Base-by-base conservation (phyloP, 2,888 invertebrate species). In the Margaritifera margaritifera region DNA sequence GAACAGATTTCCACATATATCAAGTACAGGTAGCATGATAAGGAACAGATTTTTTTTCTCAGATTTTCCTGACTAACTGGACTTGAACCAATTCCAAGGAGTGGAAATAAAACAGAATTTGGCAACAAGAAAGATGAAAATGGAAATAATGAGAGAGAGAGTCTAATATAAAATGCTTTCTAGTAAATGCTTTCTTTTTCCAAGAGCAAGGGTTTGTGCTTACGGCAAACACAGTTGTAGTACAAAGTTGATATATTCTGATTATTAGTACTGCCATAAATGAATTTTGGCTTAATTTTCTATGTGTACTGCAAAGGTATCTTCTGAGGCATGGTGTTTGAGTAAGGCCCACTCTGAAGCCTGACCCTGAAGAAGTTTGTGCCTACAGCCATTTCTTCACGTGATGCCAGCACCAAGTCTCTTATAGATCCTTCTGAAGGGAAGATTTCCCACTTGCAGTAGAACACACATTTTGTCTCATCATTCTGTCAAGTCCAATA, bases 331-430 rank as follows among this genome's bases (percentile, higher is more conserved):
- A 89, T 99, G 99, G 63, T 97, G 92, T 90, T 96, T 91, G 27
- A 92, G 85, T 19, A 93, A 91, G 0, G 98, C 98, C 97, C 98
- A 99, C 91, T 99, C 99, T 83, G 95, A 93, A 75, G 92, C 85
- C 80, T 87, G 91, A 5, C 91, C 92, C 80, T 92, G 91, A 6
- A 93, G 88, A 93, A 80, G 68, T 91, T 91, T 2, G 91, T 89
- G 18, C 93, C 91, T 85, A 96, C 90, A 0, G 91, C 90, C 91
- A 92, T 91, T 91, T 98, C 97, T 25, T 96, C 96, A 88, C 99
- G 99, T 99, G 58, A 99, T 90, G 84, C 99, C 99, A 1, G 95
- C 99, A 24, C 99, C 99, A 90, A 93, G 95, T 86, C 94, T 94
- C 87, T 98, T 98, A 89, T 99, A 99, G 66, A 99, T 94, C 24